phyloP scores from a whole-genome alignment of 1,140 invertebrate species.

The Zaprionus inermis region DNA sequence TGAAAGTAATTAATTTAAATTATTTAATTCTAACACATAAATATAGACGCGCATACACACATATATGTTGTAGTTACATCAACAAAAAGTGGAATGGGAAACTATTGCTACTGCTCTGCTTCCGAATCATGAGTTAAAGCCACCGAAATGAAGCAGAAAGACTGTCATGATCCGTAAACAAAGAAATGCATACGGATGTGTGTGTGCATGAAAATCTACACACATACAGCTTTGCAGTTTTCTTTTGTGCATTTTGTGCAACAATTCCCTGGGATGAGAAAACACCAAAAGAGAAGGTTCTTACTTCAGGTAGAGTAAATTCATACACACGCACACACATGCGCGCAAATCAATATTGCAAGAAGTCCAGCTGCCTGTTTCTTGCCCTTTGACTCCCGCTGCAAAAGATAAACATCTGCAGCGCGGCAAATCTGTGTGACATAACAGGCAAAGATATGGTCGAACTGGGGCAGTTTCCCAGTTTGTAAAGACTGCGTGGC shows the following conservation, averaged over 20 bases:
- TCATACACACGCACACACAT: conserved; percentile 7
- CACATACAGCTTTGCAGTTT: conserved; percentile 7
- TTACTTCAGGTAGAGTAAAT: conserved; percentile 23
- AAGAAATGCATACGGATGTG: background rate
- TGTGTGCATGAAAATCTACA: background rate
- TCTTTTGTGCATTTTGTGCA: conserved; percentile 24
- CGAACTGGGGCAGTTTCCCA: background rate
- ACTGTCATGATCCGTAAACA: background rate
- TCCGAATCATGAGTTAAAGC: background rate
- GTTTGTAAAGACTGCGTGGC: background rate
- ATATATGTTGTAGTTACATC: too few species aligned
- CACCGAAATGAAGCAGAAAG: background rate
- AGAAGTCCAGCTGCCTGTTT: conserved; percentile 19
- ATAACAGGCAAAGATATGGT: background rate
- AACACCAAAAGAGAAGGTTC: conserved; percentile 13
- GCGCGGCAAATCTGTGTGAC: conserved; percentile 17
- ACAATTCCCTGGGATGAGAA: conserved; percentile 16
- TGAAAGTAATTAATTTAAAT: background rate
- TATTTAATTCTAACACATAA: background rate
- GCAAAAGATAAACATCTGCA: conserved; percentile 39
- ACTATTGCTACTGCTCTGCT: background rate
- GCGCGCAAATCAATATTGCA: background rate
- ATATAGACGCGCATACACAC: background rate
- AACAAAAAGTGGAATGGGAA: background rate
- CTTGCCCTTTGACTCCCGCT: conserved; percentile 15